A percentile compares a stretch with the other conserved stretches of the same genome.
Conservation (phyloP, 2,113 vertebrate genomes). For the Mirza zaza region DNA sequence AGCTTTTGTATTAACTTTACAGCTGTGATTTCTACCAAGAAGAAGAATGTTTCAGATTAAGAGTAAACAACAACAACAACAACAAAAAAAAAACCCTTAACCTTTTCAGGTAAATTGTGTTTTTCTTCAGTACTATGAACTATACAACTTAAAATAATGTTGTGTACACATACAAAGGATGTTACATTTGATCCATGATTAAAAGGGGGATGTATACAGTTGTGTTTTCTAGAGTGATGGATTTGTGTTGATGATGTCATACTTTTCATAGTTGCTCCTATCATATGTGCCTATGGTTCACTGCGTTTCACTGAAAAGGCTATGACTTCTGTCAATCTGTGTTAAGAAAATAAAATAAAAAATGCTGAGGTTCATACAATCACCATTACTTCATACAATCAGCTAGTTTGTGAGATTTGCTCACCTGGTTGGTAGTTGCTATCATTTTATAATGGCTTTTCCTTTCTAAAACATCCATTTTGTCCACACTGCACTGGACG, state of each 20-base stretch:
- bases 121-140: conserved; percentile 21
- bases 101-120: conserved; percentile 57
- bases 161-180: neutral
- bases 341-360: conserved; percentile 41
- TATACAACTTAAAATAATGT: neutral
- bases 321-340: neutral
- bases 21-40: neutral
- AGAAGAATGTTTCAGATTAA: conserved; percentile 58
- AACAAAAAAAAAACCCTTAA: conserved; percentile 45
- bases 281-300: neutral
- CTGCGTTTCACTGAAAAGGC: neutral
- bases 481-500: neutral
- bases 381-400: neutral
- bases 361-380: neutral
- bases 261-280: neutral
- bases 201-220: neutral
- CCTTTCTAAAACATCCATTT: neutral
- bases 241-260: neutral
- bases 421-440: neutral
- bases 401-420: neutral
- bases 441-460: neutral
- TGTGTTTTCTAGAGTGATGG: neutral
- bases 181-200: neutral
- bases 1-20: conserved; percentile 47
- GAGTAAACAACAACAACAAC: conserved; percentile 25